Conservation (phyloP, 2,113 vertebrate species). For the Apus apus region DNA sequence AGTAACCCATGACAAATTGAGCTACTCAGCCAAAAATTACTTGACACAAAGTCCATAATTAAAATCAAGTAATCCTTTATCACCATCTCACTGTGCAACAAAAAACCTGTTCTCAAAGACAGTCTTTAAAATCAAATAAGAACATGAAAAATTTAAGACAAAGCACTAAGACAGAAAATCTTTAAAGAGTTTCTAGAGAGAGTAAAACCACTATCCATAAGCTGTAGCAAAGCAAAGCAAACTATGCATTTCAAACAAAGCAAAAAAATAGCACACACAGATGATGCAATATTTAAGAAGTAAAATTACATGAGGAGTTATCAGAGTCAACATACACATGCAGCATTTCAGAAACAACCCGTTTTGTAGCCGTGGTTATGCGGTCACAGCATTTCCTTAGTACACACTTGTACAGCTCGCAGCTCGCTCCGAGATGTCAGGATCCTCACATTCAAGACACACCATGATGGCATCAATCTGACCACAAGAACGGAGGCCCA, state of each 20-base stretch:
- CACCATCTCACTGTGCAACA: not conserved
- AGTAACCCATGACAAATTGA: constrained; percentile 40
- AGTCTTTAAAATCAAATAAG: constrained; percentile 32
- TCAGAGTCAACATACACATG: not conserved
- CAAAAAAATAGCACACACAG: not conserved
- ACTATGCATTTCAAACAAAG: not conserved
- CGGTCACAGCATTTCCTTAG: constrained; percentile 23
- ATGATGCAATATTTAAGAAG: not conserved
- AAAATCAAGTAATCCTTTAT: constrained; percentile 46
- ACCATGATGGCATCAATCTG: not conserved
- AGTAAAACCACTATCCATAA: constrained; percentile 13
- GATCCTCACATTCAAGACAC: not conserved
- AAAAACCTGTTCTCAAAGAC: constrained; percentile 31
- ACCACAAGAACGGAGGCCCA: constrained; percentile 19
- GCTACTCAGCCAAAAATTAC: constrained; percentile 35
- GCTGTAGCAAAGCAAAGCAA: not conserved
- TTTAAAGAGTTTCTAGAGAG: not conserved
- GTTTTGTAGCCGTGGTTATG: constrained; percentile 5
- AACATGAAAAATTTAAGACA: not conserved
- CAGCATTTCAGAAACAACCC: constrained; percentile 15
- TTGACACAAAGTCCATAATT: constrained; percentile 46
- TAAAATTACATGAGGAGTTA: not conserved
- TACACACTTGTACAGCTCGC: not conserved
- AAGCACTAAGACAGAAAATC: not conserved
- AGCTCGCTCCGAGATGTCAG: not conserved